Conservation (phyloP, 2,113 vertebrate genomes). For the Cololabis saira region DNA sequence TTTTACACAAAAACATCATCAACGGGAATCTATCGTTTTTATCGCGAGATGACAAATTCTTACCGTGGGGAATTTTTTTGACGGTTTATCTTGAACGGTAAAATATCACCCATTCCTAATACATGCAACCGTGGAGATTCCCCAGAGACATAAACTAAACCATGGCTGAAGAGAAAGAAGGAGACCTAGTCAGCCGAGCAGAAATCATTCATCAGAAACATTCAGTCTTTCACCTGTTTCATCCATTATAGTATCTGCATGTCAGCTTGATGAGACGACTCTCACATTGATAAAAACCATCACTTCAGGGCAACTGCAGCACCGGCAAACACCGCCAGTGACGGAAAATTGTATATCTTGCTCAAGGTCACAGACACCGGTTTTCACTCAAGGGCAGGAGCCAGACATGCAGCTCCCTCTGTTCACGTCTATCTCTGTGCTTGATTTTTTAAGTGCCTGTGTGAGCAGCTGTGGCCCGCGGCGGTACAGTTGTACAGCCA, state of each 20-base stretch:
- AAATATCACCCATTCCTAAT: no score
- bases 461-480: conserved; percentile 45
- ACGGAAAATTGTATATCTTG: conserved; percentile 48
- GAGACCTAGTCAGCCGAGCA: conserved; percentile 11
- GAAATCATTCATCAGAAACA: conserved; percentile 32
- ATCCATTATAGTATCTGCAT: conserved; percentile 57
- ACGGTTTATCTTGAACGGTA: no score
- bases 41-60: no score
- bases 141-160: conserved; percentile 32
- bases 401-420: conserved; percentile 31
- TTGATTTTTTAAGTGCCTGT: conserved; percentile 59
- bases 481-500: conserved; percentile 20
- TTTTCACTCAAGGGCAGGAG: conserved; percentile 25
- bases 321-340: conserved; percentile 43
- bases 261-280: conserved; percentile 63
- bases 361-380: conserved; percentile 66
- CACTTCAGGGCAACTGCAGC: conserved; percentile 39
- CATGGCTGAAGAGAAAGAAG: conserved; percentile 38
- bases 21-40: no score
- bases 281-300: conserved; percentile 35
- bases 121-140: conserved; percentile 9
- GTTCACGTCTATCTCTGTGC: conserved; percentile 30
- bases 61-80: no score
- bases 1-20: no score
- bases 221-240: conserved; percentile 51